Conservation (phyloP, 1,140 invertebrate genomes). For the Thalassaphorura encarpata region DNA sequence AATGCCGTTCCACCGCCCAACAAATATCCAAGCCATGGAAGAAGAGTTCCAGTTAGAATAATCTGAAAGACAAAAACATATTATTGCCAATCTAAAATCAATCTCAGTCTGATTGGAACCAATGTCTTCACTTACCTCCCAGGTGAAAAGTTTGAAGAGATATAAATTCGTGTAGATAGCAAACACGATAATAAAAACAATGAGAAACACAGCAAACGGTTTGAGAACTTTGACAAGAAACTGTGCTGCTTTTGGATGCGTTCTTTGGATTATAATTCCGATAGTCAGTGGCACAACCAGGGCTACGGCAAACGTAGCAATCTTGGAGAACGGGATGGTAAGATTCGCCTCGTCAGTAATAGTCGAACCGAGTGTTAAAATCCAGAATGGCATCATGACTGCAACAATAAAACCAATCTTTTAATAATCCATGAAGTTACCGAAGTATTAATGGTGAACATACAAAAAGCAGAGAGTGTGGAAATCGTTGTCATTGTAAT, state of each 20-base stretch:
- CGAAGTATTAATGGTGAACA: no score
- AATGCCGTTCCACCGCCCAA: conserved; percentile 55
- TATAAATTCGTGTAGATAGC: conserved; percentile 84
- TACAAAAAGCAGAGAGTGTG: conserved; percentile 71
- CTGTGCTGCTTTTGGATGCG: conserved; percentile 52
- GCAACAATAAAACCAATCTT: conserved; percentile 33
- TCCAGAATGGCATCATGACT: conserved; percentile 92
- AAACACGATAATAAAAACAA: conserved; percentile 85
- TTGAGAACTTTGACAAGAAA: conserved; percentile 70
- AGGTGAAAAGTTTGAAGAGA: conserved; percentile 80
- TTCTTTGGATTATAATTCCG: conserved; percentile 63
- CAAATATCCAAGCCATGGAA: conserved; percentile 80
- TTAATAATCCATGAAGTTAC: neutral
- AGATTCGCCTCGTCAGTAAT: conserved; percentile 63
- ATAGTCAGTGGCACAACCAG: conserved; percentile 74
- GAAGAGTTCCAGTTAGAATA: conserved; percentile 62
- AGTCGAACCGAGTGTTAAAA: conserved; percentile 77
- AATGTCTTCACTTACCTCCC: conserved; percentile 72
- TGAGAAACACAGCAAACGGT: conserved; percentile 68
- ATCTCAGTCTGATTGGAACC: conserved; percentile 50
- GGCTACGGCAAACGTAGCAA: conserved; percentile 59
- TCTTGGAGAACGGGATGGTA: conserved; percentile 67
- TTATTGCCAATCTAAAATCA: neutral
- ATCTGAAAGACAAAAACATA: conserved; percentile 46
- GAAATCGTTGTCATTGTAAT: conserved; percentile 88